Evolutionary conservation across 1,140 invertebrate genomes (phyloP).

Genomic region (Dreissena rostriformis): DNA sequence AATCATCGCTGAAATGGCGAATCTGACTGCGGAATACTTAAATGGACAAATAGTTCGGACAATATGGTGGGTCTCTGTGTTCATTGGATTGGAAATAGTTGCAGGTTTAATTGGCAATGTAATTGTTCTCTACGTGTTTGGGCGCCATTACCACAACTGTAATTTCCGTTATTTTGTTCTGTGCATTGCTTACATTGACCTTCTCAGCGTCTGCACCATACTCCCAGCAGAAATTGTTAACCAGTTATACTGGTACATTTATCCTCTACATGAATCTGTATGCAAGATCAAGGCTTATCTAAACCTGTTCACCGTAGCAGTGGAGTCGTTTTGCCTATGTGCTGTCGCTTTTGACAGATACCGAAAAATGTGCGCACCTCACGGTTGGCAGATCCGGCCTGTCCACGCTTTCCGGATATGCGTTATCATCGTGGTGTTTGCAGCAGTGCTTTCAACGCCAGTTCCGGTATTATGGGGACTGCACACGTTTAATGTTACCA

Average conservation of each 20-base stretch:
- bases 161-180: conserved; percentile 64
- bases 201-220: conserved; percentile 56
- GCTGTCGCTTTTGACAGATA: conserved; percentile 65
- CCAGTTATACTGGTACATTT: conserved; percentile 65
- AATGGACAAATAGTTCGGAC: no score
- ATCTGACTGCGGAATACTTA: no score
- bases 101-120: conserved; percentile 61
- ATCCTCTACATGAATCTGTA: conserved; percentile 35
- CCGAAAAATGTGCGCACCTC: conserved; percentile 61
- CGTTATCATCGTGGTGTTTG: not conserved
- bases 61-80: conserved; percentile 37
- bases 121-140: conserved; percentile 65
- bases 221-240: conserved; percentile 67
- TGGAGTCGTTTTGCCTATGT: conserved; percentile 56
- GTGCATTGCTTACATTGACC: conserved; percentile 61
- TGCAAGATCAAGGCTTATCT: conserved; percentile 62
- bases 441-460: not conserved
- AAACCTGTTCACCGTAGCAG: conserved; percentile 59
- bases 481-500: not conserved
- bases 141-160: conserved; percentile 36
- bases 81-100: conserved; percentile 50
- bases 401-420: not conserved
- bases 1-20: no score
- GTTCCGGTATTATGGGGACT: conserved; percentile 24
- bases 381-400: conserved; percentile 54